These are phyloP conservation scores for Bombus vancouverensis DNA, from an alignment of 1,140 invertebrate genomes.

Conservation along the genomic window DNA sequence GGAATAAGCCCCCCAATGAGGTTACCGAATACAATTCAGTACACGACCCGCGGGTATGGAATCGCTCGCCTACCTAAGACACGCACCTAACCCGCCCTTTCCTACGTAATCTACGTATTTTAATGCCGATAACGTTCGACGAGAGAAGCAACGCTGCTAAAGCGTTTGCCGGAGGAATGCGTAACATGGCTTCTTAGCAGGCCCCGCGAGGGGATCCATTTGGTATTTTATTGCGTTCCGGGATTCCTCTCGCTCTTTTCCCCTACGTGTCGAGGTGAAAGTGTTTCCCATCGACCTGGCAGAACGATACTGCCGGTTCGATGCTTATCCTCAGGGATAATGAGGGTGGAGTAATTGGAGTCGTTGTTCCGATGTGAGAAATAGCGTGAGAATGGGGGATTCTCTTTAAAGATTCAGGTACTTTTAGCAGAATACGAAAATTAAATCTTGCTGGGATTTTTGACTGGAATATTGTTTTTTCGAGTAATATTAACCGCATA, in stretches of 20 bases:
- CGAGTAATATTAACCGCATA: background rate
- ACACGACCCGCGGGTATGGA: constrained; percentile 29
- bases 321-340: background rate
- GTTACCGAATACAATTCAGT: constrained; percentile 54
- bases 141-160: background rate
- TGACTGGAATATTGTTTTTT: background rate
- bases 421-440: background rate
- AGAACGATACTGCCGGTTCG: constrained; percentile 3
- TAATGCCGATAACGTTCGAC: constrained; percentile 40
- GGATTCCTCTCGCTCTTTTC: background rate
- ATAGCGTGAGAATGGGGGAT: background rate
- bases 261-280: background rate
- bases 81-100: background rate
- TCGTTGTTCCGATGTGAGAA: background rate
- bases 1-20: constrained; percentile 51
- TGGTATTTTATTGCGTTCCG: constrained; percentile 29
- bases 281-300: background rate
- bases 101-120: constrained; percentile 30
- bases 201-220: background rate
- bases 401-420: background rate
- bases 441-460: background rate
- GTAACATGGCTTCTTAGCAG: constrained; percentile 32
- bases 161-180: constrained; percentile 28
- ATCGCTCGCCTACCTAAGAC: constrained; percentile 32
- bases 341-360: background rate